Conservation (phyloP, 2,888 invertebrate species). For the Lepidochrysops patricia region DNA sequence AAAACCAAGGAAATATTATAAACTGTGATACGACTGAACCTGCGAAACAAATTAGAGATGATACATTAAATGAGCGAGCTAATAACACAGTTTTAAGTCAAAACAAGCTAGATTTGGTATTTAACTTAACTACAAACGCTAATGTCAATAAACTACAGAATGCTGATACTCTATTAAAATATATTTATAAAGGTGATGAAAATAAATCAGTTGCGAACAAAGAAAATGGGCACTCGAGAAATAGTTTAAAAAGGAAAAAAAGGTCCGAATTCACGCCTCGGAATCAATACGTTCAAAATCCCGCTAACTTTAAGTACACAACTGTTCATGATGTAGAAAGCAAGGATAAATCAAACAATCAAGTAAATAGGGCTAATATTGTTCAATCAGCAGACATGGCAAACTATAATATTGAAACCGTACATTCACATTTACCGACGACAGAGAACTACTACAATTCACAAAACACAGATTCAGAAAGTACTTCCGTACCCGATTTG, state of each 20-base stretch:
- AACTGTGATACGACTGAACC: neutral
- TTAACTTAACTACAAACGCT: neutral
- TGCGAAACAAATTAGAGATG: neutral
- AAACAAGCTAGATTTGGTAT: neutral
- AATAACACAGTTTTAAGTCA: neutral
- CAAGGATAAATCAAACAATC: slow-evolving; percentile 24
- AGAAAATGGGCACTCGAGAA: slow-evolving; percentile 43
- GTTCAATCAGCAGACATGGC: slow-evolving; percentile 44
- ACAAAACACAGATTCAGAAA: slow-evolving; percentile 19
- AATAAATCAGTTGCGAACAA: slow-evolving; percentile 29
- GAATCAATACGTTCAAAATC: slow-evolving; percentile 15
- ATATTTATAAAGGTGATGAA: slow-evolving; percentile 45
- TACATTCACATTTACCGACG: slow-evolving; percentile 33
- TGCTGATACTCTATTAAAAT: slow-evolving; percentile 43
- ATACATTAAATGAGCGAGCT: neutral
- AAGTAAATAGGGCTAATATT: slow-evolving; percentile 22
- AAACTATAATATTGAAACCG: slow-evolving; percentile 52
- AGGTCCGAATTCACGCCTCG: slow-evolving; percentile 27
- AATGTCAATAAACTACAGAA: slow-evolving; percentile 24
- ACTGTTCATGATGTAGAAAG: slow-evolving; percentile 38
- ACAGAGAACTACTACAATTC: neutral
- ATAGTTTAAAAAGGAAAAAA: slow-evolving; percentile 45
- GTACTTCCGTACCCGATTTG: slow-evolving; percentile 18
- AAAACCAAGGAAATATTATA: neutral
- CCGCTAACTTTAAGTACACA: slow-evolving; percentile 42